Percentiles rank a stretch among this genome's conserved stretches.
Evolutionary conservation across 2,797 vertebrate species (phyloP).

Genomic region (Leptoclinus maculatus): DNA sequence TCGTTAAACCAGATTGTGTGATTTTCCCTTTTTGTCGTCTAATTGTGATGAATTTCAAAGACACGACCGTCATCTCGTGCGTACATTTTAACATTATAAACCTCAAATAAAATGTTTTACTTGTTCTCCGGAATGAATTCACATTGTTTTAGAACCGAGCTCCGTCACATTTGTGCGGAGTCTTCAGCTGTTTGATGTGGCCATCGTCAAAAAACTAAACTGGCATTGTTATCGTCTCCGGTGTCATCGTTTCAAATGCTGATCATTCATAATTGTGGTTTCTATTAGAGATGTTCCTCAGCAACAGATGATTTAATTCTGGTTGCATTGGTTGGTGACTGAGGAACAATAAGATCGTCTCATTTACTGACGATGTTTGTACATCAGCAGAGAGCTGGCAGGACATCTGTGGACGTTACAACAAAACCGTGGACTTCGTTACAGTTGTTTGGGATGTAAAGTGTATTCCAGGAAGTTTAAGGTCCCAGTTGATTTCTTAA

Average conservation of each 20-base stretch:
- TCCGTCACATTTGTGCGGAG: not conserved
- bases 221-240: not conserved
- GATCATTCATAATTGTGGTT: conserved; percentile 16
- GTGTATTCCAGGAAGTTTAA: not conserved
- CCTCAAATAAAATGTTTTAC: not conserved
- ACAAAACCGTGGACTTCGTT: no score
- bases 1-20: not conserved
- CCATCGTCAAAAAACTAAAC: not conserved
- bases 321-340: not conserved
- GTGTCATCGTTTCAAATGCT: conserved; percentile 39
- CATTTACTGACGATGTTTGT: not conserved
- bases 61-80: not conserved
- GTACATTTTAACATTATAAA: not conserved
- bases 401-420: not conserved
- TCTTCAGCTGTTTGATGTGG: conserved; percentile 42
- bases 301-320: conserved; percentile 33
- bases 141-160: conserved; percentile 6
- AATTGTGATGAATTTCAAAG: not conserved
- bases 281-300: conserved; percentile 18
- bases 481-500: not conserved
- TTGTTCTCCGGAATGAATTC: not conserved
- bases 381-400: not conserved
- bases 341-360: not conserved
- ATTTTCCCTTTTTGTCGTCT: not conserved
- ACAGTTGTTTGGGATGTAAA: not conserved